Evolutionary conservation across 2,113 vertebrate genomes (phyloP).

Genomic region (Brachypteracias leptosomus): DNA sequence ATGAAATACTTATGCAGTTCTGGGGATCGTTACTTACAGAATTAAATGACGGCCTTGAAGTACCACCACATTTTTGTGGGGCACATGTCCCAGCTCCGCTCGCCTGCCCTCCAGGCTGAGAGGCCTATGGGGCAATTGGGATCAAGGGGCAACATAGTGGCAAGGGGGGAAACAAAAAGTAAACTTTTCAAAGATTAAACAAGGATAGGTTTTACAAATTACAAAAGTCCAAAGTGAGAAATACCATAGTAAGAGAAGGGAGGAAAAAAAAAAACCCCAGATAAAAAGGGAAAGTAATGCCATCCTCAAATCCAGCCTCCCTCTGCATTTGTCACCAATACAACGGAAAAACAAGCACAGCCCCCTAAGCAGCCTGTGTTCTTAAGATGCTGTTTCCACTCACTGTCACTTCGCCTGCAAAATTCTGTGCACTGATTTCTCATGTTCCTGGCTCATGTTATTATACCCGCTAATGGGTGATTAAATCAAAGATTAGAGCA

Average conservation of each 20-base stretch:
- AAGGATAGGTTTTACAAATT: slow-evolving; percentile 35
- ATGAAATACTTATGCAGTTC: background rate
- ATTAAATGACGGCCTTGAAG: slow-evolving; percentile 76
- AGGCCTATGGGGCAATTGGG: slow-evolving; percentile 63
- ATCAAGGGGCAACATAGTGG: slow-evolving; percentile 54
- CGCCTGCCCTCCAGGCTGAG: slow-evolving; percentile 75
- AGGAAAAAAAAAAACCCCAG: background rate
- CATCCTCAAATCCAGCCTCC: background rate
- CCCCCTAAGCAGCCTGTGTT: background rate
- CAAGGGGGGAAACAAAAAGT: slow-evolving; percentile 66
- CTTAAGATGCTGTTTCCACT: background rate
- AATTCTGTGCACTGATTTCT: background rate
- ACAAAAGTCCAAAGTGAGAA: slow-evolving; percentile 6
- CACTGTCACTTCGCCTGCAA: background rate
- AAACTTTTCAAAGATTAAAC: slow-evolving; percentile 68
- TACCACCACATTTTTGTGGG: slow-evolving; percentile 78
- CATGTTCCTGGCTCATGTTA: background rate
- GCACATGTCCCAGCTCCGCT: slow-evolving; percentile 75
- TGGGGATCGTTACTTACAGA: slow-evolving; percentile 82
- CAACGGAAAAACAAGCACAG: background rate
- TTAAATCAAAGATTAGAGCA: slow-evolving; percentile 16
- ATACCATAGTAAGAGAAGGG: background rate
- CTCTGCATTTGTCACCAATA: background rate
- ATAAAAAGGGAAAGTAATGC: background rate
- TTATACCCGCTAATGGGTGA: background rate